Percentiles rank a stretch among this genome's conserved stretches.
Conservation (phyloP, 2,113 vertebrate species). For the Glaucomys volans region DNA sequence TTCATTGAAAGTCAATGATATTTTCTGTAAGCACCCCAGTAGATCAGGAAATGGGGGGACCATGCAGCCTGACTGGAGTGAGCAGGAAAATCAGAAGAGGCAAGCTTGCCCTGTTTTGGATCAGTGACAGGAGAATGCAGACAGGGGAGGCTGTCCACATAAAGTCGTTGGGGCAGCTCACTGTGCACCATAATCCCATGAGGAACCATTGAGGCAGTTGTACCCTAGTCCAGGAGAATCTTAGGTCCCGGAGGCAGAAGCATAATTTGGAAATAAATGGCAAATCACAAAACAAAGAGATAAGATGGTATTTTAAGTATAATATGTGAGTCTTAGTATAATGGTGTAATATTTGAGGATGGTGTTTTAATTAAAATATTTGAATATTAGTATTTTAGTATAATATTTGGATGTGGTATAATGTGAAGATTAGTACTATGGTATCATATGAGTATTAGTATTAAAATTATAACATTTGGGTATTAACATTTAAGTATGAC, state of each 20-base stretch:
- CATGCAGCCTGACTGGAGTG: rapidly evolving
- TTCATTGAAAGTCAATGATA: background rate
- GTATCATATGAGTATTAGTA: background rate
- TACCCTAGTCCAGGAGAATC: too few relatives aligned
- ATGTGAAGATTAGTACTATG: background rate
- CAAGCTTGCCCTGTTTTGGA: background rate
- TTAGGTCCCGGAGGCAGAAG: background rate
- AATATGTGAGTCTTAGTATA: background rate
- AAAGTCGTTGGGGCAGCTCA: too few relatives aligned
- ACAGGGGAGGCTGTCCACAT: rapidly evolving
- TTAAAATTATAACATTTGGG: background rate
- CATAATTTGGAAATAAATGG: background rate
- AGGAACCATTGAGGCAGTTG: too few relatives aligned
- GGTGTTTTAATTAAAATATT: background rate
- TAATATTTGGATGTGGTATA: background rate
- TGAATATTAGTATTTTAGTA: background rate
- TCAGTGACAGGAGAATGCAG: background rate
- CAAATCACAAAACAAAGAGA: background rate
- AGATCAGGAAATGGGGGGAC: background rate
- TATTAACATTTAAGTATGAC: background rate
- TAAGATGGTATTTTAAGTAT: background rate
- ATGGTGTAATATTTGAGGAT: background rate
- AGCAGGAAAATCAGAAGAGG: background rate
- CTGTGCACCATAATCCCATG: background rate
- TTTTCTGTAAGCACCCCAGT: background rate